These are phyloP conservation scores for Spheniscus mendiculus DNA, from an alignment of 2,113 vertebrate species.

Conservation along the genomic window DNA sequence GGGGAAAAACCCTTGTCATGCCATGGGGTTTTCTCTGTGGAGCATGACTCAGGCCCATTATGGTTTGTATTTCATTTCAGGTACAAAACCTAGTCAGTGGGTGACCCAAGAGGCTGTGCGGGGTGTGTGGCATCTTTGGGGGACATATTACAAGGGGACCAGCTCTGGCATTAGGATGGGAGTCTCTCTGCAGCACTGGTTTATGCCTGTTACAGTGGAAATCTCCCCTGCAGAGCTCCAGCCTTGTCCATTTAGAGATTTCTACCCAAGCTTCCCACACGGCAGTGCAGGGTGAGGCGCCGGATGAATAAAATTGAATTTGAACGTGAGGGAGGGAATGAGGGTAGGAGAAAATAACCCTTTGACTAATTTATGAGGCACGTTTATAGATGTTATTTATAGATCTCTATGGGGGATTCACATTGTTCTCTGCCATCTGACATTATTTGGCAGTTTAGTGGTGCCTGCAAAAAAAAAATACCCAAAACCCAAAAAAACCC, in stretches of 20 bases:
- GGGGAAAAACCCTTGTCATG: not conserved
- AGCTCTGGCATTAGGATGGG: not conserved
- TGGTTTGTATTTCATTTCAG: not conserved
- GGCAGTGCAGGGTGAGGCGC: not conserved
- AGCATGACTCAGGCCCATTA: fast-evolving
- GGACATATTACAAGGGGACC: not conserved
- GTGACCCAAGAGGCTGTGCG: not conserved
- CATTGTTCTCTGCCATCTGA: constrained; percentile 2
- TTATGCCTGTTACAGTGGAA: no score
- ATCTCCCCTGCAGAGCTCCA: not conserved
- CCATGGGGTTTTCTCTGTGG: not conserved
- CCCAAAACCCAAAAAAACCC: not conserved
- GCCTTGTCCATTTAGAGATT: not conserved
- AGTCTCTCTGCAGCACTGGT: not conserved
- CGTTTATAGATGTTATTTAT: not conserved
- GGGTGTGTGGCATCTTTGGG: not conserved
- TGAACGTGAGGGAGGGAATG: not conserved
- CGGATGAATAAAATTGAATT: not conserved
- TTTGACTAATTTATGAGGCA: constrained; percentile 6
- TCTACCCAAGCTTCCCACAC: not conserved
- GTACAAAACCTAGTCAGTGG: not conserved
- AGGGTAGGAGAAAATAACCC: not conserved
- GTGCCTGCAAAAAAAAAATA: not conserved
- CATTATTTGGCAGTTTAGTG: not conserved
- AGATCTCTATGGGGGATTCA: not conserved